These are phyloP conservation scores for Piliocolobus tephrosceles DNA, from an alignment of 2,113 vertebrate species.

Conservation along the genomic window DNA sequence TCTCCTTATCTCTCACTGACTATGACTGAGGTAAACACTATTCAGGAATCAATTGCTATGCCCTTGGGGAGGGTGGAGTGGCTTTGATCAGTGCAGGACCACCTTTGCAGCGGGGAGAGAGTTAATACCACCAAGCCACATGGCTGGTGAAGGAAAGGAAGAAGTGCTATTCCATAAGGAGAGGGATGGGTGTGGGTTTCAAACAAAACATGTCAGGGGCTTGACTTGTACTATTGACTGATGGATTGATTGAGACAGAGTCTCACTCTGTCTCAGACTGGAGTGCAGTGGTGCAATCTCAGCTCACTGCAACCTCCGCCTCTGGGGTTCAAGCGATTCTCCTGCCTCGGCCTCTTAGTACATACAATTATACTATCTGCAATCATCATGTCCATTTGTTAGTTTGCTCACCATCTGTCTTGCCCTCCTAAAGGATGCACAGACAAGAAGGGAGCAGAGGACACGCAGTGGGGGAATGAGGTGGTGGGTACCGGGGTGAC, in stretches of 20 bases:
- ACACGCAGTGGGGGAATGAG: fast-evolving
- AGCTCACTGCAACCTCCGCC: too few species aligned
- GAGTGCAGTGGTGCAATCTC: too few species aligned
- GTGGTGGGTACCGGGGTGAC: fast-evolving
- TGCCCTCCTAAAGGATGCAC: fast-evolving
- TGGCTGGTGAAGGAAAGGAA: neutral
- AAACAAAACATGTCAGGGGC: fast-evolving
- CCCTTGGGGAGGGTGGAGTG: neutral
- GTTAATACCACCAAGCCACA: neutral
- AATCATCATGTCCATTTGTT: fast-evolving
- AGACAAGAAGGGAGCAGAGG: neutral
- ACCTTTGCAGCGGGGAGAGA: fast-evolving
- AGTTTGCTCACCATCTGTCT: too few species aligned
- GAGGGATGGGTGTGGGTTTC: neutral
- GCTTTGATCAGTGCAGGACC: too few species aligned
- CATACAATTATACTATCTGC: fast-evolving
- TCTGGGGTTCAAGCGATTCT: too few species aligned
- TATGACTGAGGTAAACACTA: too few species aligned
- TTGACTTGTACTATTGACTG: neutral
- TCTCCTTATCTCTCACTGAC: too few species aligned
- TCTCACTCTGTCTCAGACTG: too few species aligned
- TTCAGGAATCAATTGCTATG: neutral
- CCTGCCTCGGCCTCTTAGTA: neutral
- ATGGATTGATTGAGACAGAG: too few species aligned
- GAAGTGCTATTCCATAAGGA: neutral